Percentiles rank a stretch among this genome's conserved stretches.
These are phyloP conservation scores for Zaprionus bogoriensis DNA, from an alignment of 2,888 invertebrate species.

Conservation along the genomic window DNA sequence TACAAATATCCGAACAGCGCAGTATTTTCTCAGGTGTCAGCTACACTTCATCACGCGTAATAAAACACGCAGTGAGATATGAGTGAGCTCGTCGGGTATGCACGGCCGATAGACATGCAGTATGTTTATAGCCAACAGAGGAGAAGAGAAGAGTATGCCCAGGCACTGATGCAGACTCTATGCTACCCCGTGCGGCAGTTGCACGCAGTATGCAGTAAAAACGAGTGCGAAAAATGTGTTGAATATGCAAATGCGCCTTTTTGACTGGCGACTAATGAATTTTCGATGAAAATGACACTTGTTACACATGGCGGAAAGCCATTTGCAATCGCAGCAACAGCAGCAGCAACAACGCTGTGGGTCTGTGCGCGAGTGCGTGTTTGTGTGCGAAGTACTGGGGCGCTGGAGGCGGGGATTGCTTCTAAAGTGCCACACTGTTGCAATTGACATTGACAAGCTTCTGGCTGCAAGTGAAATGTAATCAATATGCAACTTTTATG, in stretches of 20 bases:
- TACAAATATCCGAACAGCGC: slow-evolving; percentile 1
- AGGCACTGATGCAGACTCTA: not conserved
- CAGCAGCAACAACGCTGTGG: not conserved
- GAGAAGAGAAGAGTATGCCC: not conserved
- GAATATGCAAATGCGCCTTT: slow-evolving; percentile 19
- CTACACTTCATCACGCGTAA: slow-evolving; percentile 39
- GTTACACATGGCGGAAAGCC: slow-evolving; percentile 23
- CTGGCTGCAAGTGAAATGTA: slow-evolving; percentile 57
- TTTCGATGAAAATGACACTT: slow-evolving; percentile 38
- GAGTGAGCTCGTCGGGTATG: not conserved
- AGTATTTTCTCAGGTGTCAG: slow-evolving; percentile 36
- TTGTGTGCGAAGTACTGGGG: not conserved
- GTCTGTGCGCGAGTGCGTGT: not conserved
- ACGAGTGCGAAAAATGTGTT: not conserved
- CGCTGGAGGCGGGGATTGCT: not conserved
- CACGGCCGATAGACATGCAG: not conserved
- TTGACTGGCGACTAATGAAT: slow-evolving; percentile 47
- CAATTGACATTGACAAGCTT: slow-evolving; percentile 57
- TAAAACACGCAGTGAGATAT: slow-evolving; percentile 10
- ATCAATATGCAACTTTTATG: slow-evolving; percentile 60
- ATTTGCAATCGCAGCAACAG: slow-evolving; percentile 6
- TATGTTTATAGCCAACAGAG: not conserved
- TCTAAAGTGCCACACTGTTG: slow-evolving; percentile 20
- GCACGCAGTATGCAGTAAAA: not conserved
- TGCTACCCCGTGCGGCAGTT: not conserved